phyloP scores from a whole-genome alignment of 2,797 vertebrate genomes.

The Semaprochilodus insignis region DNA sequence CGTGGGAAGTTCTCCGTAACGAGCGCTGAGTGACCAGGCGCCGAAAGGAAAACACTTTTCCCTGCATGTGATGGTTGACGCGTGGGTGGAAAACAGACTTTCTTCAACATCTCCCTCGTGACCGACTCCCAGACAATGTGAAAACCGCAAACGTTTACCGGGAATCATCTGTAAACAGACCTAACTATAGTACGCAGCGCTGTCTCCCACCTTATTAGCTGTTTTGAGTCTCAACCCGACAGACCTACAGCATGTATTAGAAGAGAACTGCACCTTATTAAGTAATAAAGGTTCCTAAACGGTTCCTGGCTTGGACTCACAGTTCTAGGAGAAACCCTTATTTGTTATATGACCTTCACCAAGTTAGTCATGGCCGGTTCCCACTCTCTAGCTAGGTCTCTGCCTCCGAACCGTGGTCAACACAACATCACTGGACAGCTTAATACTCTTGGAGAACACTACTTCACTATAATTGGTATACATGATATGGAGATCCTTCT shows the following conservation, averaged over 20 bases:
- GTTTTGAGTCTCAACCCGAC: not conserved
- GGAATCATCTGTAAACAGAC: not conserved
- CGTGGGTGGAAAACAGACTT: not conserved
- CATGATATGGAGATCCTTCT: too few relatives aligned
- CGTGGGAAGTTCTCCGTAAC: conserved; percentile 26
- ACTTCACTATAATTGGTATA: too few relatives aligned
- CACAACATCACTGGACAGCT: too few relatives aligned
- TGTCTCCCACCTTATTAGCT: not conserved
- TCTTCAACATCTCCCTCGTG: not conserved
- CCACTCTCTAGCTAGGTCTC: too few relatives aligned
- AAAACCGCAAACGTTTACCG: not conserved
- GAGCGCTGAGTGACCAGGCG: conserved; percentile 12
- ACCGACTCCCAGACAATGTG: not conserved
- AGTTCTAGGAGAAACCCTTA: too few relatives aligned
- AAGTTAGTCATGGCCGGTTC: too few relatives aligned
- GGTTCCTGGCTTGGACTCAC: not conserved
- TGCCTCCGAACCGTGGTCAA: too few relatives aligned
- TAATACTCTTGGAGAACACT: too few relatives aligned
- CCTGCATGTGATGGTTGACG: not conserved
- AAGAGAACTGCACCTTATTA: not conserved
- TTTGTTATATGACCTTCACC: too few relatives aligned
- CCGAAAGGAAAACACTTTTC: not conserved
- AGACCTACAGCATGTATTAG: not conserved
- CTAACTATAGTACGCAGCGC: not conserved
- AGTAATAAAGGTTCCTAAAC: not conserved